A percentile compares a stretch with the other conserved stretches of the same genome.
These are phyloP conservation scores for Macropodus opercularis DNA, from an alignment of 2,797 vertebrate genomes.

Conservation along the genomic window DNA sequence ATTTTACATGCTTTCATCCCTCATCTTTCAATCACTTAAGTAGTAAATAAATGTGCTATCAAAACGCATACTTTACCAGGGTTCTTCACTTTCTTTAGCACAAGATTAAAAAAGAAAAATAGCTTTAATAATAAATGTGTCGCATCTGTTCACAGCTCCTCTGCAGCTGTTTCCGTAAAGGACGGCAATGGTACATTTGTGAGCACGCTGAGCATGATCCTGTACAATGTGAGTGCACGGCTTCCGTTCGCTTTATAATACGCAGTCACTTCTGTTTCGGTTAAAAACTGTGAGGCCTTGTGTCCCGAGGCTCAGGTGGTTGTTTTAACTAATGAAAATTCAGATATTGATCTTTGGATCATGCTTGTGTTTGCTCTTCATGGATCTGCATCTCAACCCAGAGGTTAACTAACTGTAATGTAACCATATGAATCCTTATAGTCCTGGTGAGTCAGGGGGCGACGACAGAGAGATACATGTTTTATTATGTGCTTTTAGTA, in stretches of 20 bases:
- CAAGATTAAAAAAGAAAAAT: background rate
- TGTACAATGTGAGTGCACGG: conserved; percentile 93
- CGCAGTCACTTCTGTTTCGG: background rate
- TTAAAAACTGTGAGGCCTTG: background rate
- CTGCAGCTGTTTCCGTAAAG: conserved; percentile 94
- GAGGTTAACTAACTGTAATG: no score
- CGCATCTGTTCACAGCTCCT: conserved; percentile 84
- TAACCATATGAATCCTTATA: background rate
- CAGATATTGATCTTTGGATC: conserved; percentile 1
- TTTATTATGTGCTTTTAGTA: no score
- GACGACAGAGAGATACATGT: no score
- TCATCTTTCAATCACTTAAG: conserved; percentile 4
- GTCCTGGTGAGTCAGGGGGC: background rate
- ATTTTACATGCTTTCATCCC: conserved; percentile 8
- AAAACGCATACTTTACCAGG: background rate
- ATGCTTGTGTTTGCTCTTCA: no score
- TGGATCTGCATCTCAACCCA: no score
- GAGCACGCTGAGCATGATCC: conserved; percentile 95
- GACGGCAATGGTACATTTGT: conserved; percentile 98
- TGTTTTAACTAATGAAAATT: background rate
- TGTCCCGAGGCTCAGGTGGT: background rate
- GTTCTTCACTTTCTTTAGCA: background rate
- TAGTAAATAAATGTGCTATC: background rate
- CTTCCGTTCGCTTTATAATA: background rate
- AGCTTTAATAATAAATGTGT: conserved; percentile 2